Evolutionary conservation across 2,888 invertebrate species (phyloP).

Genomic region (Platycheirus albimanus): DNA sequence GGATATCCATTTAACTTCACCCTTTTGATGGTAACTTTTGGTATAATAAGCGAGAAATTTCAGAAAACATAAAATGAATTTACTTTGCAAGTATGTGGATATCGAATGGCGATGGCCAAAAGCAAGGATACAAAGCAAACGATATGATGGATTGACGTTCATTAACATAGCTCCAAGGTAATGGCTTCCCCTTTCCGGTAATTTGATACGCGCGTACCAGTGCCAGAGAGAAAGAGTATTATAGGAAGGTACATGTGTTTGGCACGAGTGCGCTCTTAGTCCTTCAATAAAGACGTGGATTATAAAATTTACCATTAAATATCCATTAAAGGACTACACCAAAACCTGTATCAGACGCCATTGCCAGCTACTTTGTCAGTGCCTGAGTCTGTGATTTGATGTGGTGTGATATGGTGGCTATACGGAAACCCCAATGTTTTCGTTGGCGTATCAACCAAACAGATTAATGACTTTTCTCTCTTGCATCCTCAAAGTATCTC

Average conservation of each 20-base stretch:
- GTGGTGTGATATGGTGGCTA: too few relatives aligned
- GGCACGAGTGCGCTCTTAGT: not conserved
- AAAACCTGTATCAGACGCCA: not conserved
- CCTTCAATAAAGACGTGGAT: not conserved
- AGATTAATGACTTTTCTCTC: too few relatives aligned
- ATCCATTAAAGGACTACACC: constrained; percentile 32
- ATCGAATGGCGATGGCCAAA: not conserved
- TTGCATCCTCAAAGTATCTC: too few relatives aligned
- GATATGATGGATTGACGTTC: constrained; percentile 30
- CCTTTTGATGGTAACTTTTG: too few relatives aligned
- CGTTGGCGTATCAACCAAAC: too few relatives aligned
- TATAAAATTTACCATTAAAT: constrained; percentile 50
- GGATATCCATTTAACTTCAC: too few relatives aligned
- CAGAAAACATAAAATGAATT: not conserved
- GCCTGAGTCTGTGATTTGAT: too few relatives aligned
- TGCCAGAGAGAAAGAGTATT: not conserved
- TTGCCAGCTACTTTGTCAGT: too few relatives aligned
- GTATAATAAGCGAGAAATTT: too few relatives aligned
- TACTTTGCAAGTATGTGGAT: not conserved
- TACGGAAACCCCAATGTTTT: too few relatives aligned
- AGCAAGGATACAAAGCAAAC: constrained; percentile 14
- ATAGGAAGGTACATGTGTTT: not conserved
- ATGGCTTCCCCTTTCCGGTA: not conserved
- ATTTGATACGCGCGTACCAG: not conserved
- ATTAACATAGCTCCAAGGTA: constrained; percentile 3